phyloP scores from a whole-genome alignment of 2,888 invertebrate species.

The Tetropium fuscum region DNA sequence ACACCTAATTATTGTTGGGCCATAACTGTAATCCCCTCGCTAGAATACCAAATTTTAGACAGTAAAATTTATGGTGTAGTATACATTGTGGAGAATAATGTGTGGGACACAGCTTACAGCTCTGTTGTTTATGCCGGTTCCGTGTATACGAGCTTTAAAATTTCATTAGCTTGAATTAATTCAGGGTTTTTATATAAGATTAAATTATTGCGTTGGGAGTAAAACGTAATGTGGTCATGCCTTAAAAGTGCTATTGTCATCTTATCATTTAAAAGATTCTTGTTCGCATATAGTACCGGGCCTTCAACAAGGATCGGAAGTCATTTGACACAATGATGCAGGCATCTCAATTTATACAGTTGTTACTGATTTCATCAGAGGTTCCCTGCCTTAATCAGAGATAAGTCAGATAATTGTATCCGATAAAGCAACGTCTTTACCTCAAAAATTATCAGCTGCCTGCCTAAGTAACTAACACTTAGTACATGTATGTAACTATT shows the following conservation, averaged over 20 bases:
- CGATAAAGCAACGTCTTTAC: too few species aligned
- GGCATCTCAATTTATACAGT: too few species aligned
- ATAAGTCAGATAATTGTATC: too few species aligned
- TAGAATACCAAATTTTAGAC: slow-evolving; percentile 53
- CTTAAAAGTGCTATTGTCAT: not conserved
- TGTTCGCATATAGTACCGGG: too few species aligned
- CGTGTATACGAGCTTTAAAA: slow-evolving; percentile 20
- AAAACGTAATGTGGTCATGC: not conserved
- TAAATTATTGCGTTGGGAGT: not conserved
- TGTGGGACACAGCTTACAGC: slow-evolving; percentile 20
- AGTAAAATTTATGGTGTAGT: slow-evolving; percentile 40
- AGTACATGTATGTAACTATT: too few species aligned
- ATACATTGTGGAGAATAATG: slow-evolving; percentile 27
- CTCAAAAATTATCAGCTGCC: too few species aligned
- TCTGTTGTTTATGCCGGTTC: slow-evolving; percentile 18
- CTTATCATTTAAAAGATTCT: not conserved
- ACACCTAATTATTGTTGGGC: slow-evolving; percentile 56
- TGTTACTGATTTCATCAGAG: too few species aligned
- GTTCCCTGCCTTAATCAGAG: too few species aligned
- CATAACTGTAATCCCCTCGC: slow-evolving; percentile 55
- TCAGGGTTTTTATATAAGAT: slow-evolving; percentile 16
- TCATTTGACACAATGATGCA: too few species aligned
- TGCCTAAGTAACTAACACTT: too few species aligned
- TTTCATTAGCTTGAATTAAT: slow-evolving; percentile 22
- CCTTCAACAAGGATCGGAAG: too few species aligned